phyloP scores from a whole-genome alignment of 2,797 vertebrate genomes.

The Tamandua tetradactyla region DNA sequence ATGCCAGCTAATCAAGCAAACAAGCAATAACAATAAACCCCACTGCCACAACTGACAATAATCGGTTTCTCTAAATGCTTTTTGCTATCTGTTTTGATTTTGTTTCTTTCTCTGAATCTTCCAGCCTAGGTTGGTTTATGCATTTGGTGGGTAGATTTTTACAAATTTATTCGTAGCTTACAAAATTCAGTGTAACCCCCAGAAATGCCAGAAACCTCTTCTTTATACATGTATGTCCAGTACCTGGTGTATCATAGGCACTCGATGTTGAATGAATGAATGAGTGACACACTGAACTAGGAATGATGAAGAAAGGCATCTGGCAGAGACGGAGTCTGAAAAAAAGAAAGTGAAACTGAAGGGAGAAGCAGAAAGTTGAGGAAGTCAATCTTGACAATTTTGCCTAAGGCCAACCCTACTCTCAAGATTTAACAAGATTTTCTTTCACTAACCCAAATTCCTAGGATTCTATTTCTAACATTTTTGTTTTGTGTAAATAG shows the following conservation, averaged over 20 bases:
- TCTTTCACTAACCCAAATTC: slow-evolving; percentile 69
- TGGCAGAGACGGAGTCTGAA: background rate
- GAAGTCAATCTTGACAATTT: slow-evolving; percentile 50
- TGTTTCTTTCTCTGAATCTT: background rate
- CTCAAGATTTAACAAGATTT: slow-evolving; percentile 75
- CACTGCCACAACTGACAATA: background rate
- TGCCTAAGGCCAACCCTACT: slow-evolving; percentile 58
- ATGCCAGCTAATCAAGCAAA: background rate
- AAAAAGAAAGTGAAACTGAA: background rate
- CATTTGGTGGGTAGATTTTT: background rate
- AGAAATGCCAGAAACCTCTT: background rate
- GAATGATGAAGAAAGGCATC: background rate
- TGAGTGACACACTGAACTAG: background rate
- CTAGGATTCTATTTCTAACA: slow-evolving; percentile 71
- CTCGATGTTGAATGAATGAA: background rate
- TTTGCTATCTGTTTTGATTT: too few species aligned
- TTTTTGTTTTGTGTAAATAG: slow-evolving; percentile 77
- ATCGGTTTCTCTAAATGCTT: background rate
- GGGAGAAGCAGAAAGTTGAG: slow-evolving; percentile 6
- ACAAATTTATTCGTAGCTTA: background rate
- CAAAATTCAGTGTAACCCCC: background rate
- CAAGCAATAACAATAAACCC: background rate
- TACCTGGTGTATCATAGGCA: background rate
- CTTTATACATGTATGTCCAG: background rate
- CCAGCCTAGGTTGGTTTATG: background rate